Conservation (phyloP, 2,797 vertebrate genomes). For the Furcifer pardalis region DNA sequence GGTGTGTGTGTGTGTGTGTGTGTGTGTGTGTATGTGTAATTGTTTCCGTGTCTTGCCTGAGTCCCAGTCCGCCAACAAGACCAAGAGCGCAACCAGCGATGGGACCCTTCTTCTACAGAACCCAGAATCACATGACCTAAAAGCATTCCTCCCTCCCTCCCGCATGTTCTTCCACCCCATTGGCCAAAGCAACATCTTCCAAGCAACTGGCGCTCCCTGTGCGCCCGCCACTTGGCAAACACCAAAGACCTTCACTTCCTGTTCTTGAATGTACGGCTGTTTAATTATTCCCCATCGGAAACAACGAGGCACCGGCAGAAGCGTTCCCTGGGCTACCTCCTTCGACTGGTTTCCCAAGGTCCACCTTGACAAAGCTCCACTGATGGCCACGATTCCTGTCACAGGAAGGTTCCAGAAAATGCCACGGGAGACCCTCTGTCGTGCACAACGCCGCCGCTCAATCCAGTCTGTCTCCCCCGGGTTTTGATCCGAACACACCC, state of each 20-base stretch:
- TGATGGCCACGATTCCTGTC: not conserved
- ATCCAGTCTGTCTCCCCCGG: conserved; percentile 1
- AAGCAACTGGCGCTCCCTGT: not conserved
- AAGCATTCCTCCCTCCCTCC: conserved; percentile 33
- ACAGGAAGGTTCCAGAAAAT: not conserved
- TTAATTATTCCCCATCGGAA: conserved; percentile 12
- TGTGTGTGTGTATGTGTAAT: not conserved
- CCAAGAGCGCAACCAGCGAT: not conserved
- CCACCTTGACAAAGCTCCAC: not conserved
- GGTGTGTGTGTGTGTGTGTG: too few relatives aligned
- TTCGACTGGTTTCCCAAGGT: not conserved
- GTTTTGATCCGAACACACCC: conserved; percentile 20
- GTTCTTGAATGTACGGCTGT: not conserved
- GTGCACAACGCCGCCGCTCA: not conserved
- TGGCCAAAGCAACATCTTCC: conserved; percentile 38
- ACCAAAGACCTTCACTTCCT: conserved; percentile 12
- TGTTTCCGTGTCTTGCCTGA: conserved; percentile 37
- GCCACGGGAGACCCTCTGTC: not conserved
- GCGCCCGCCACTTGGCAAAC: not conserved
- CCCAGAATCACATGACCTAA: conserved; percentile 79
- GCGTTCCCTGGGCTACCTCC: not conserved
- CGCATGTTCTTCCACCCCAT: not conserved
- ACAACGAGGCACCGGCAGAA: not conserved
- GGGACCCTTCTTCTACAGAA: conserved; percentile 36
- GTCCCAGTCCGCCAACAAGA: conserved; percentile 48